A percentile compares a stretch with the other conserved stretches of the same genome.
Evolutionary conservation across 2,888 invertebrate genomes (phyloP).

Genomic region (Heliconius cydno): DNA sequence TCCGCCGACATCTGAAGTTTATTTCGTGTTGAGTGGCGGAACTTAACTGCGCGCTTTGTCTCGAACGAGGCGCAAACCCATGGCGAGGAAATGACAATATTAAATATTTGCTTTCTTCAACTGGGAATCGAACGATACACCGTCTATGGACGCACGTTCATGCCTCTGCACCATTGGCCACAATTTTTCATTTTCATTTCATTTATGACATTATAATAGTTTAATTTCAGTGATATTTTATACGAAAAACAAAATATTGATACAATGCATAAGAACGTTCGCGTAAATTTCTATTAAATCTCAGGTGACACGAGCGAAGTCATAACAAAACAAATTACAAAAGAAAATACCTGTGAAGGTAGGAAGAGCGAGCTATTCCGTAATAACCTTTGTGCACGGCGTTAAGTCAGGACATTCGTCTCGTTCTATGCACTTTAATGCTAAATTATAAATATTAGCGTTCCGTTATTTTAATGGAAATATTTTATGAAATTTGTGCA

Average conservation of each 20-base stretch:
- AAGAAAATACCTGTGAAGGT: slow-evolving; percentile 20
- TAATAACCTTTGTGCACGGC: slow-evolving; percentile 18
- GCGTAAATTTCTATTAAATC: slow-evolving; percentile 7
- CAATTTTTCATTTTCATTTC: no score
- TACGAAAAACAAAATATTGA: background rate
- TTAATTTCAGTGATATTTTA: background rate
- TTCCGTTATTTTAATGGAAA: background rate
- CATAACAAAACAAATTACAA: slow-evolving; percentile 1
- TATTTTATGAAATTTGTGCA: background rate
- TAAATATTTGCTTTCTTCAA: background rate
- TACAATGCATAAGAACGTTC: slow-evolving; percentile 5
- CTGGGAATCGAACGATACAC: background rate
- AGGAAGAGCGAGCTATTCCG: background rate
- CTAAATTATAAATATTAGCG: background rate
- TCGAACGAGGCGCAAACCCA: no score
- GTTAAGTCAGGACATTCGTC: background rate
- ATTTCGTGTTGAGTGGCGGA: no score
- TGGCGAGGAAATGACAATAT: no score
- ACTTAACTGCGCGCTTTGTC: no score
- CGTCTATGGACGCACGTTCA: background rate
- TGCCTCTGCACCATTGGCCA: background rate
- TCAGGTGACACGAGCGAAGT: background rate
- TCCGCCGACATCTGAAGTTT: no score
- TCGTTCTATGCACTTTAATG: background rate
- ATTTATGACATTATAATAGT: no score